Evolutionary conservation across 2,113 vertebrate species (phyloP).

Genomic region (Cebus imitator): DNA sequence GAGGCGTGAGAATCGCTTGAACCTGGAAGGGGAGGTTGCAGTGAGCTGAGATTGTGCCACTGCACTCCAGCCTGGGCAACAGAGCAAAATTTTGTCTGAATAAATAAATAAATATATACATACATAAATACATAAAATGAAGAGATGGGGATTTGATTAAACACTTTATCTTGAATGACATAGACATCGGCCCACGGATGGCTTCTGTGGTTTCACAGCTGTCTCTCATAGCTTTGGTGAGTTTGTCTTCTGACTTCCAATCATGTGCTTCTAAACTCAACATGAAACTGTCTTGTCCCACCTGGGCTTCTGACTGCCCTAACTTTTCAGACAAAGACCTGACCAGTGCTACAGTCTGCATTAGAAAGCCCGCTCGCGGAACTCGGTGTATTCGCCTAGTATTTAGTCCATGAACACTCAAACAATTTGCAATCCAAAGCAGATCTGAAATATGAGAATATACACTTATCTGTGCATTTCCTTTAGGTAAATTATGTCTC

Average conservation of each 20-base stretch:
- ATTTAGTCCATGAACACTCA: slow-evolving; percentile 98
- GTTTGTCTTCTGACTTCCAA: slow-evolving; percentile 98
- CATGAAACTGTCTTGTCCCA: slow-evolving; percentile 98
- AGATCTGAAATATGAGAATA: slow-evolving; percentile 93
- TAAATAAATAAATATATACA: not conserved
- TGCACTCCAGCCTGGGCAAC: not conserved
- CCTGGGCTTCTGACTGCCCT: slow-evolving; percentile 98
- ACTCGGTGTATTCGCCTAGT: slow-evolving; percentile 99
- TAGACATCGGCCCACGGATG: too few relatives aligned
- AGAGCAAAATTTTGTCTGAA: not conserved
- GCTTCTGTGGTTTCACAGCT: slow-evolving; percentile 74
- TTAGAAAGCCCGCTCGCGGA: slow-evolving; percentile 98
- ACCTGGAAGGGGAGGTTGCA: not conserved
- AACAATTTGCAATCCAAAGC: slow-evolving; percentile 98
- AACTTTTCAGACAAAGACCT: slow-evolving; percentile 99
- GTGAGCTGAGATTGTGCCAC: not conserved
- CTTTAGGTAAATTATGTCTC: not conserved
- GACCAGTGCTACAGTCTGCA: slow-evolving; percentile 97
- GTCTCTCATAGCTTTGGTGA: slow-evolving; percentile 98
- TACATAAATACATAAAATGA: not conserved
- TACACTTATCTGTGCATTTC: too few relatives aligned
- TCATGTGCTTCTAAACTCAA: slow-evolving; percentile 97
- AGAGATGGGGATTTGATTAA: too few relatives aligned
- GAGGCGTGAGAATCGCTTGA: not conserved
- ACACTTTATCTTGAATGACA: too few relatives aligned